Base-by-base conservation (phyloP, 2,113 vertebrate species). In the Phoxinus phoxinus region DNA sequence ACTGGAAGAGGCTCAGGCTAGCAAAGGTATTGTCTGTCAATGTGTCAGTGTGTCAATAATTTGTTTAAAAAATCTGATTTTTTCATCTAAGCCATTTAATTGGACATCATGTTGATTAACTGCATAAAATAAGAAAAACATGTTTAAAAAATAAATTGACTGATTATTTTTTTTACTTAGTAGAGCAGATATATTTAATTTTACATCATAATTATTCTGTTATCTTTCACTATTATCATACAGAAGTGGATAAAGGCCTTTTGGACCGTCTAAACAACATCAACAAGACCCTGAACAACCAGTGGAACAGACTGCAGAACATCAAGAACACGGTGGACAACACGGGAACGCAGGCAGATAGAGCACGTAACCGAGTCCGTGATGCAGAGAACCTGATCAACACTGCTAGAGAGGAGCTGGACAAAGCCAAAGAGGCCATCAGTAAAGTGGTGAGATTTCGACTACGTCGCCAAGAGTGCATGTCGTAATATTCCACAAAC, bases 271-370 rank as follows among this genome's bases (percentile, higher is more conserved):
- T 99, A 61, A 95, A 93, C 90, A 89, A 86, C 91, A 95, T 99
- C 91, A 99, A 99, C 90, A 94, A 77, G 93, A 97, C 96, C 0
- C 90, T 99, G 85, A 94, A 88, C 0, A 96, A 94, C 56, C 98
- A 99, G 84, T 97, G 97, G 85, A 94, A 95, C 92, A 96, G 98
- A 0, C 94, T 99, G 88, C 97, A 97, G 91, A 97, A 92, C 91
- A 98, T 99, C 89, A 95, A 95, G 79, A 94, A 92, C 89, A 97
- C 96, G 0, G 96, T 99, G 76, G 94, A 91, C 37, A 93, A 96
- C 88, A 99, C 96, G 0, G 94, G 96, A 74, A 83, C 67, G 13
- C 92, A 97, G 93, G 97, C 97, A 0, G 96, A 96, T 51, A 94
- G 94, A 35, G 97, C 98, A 0, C 95, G 95, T 15, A 76, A 83